Evolutionary conservation across 1,140 invertebrate species (phyloP).

Genomic region (Muscidifurax raptorellus): DNA sequence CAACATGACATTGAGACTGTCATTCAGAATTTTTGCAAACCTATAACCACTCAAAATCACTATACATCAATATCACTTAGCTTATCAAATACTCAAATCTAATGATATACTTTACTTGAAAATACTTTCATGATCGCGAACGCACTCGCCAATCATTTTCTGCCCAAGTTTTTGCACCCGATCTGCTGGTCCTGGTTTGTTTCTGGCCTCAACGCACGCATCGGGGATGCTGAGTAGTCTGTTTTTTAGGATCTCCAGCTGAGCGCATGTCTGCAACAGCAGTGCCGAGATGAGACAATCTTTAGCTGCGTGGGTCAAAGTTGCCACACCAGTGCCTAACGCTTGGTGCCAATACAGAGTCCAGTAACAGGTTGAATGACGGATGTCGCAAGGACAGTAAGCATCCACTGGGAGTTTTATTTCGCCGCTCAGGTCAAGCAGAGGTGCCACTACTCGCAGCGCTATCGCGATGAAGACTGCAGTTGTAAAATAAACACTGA

Average conservation of each 20-base stretch:
- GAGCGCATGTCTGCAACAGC: conserved; percentile 35
- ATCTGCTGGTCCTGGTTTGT: not conserved
- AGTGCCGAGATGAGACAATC: conserved; percentile 45
- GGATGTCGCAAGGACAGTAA: conserved; percentile 34
- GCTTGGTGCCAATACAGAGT: conserved; percentile 40
- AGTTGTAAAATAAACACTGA: conserved; percentile 51
- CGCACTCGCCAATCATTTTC: conserved; percentile 13
- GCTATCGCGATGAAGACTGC: conserved; percentile 45
- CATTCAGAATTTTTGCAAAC: conserved; percentile 35
- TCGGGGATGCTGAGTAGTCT: conserved; percentile 5
- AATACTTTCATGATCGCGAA: conserved; percentile 48
- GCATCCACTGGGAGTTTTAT: conserved; percentile 33
- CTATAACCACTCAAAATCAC: not conserved
- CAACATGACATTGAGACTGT: conserved; percentile 40
- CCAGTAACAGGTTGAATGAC: conserved; percentile 29
- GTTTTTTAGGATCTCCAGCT: conserved; percentile 39
- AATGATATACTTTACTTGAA: conserved; percentile 37
- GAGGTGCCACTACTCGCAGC: conserved; percentile 27
- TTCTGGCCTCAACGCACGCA: not conserved
- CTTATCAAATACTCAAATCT: not conserved
- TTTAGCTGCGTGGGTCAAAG: conserved; percentile 39
- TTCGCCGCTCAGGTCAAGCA: conserved; percentile 25
- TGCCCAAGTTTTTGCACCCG: not conserved
- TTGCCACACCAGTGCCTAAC: conserved; percentile 38
- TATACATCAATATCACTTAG: not conserved